Evolutionary conservation across 2,888 invertebrate species (phyloP).

Genomic region (Ectemnius lituratus): DNA sequence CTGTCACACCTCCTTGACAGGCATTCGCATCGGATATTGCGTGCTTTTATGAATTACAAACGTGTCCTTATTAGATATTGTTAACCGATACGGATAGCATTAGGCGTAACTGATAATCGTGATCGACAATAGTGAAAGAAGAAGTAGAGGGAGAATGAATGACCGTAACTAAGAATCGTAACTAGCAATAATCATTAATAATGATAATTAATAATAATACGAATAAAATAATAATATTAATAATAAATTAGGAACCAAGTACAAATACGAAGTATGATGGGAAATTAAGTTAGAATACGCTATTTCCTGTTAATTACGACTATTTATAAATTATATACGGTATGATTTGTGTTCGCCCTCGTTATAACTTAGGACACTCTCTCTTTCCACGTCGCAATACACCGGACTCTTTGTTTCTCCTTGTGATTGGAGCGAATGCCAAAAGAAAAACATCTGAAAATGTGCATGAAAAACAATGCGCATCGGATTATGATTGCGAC

Average conservation of each 20-base stretch:
- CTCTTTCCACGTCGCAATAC: slow-evolving; percentile 35
- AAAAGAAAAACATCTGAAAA: neutral
- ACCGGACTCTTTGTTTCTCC: slow-evolving; percentile 32
- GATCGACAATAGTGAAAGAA: slow-evolving; percentile 53
- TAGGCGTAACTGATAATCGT: slow-evolving; percentile 52
- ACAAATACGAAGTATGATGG: slow-evolving; percentile 73
- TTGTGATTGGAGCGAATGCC: neutral
- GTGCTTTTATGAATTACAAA: slow-evolving; percentile 54
- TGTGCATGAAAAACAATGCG: slow-evolving; percentile 9
- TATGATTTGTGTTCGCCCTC: slow-evolving; percentile 29
- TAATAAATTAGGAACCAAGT: slow-evolving; percentile 78
- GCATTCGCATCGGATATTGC: slow-evolving; percentile 37
- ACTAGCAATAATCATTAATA: slow-evolving; percentile 33
- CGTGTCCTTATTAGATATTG: slow-evolving; percentile 59
- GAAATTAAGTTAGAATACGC: slow-evolving; percentile 73
- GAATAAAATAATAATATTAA: slow-evolving; percentile 48
- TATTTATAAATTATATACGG: slow-evolving; percentile 58
- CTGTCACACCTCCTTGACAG: slow-evolving; percentile 25
- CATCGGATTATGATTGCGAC: slow-evolving; percentile 8
- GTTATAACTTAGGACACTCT: slow-evolving; percentile 47
- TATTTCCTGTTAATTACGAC: slow-evolving; percentile 55
- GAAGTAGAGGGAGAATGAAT: slow-evolving; percentile 51
- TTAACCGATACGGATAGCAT: slow-evolving; percentile 63
- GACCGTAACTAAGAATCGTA: slow-evolving; percentile 44
- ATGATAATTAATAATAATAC: slow-evolving; percentile 44